Evolutionary conservation across 2,888 invertebrate species (phyloP).

Genomic region (Hypomecis atomaria): DNA sequence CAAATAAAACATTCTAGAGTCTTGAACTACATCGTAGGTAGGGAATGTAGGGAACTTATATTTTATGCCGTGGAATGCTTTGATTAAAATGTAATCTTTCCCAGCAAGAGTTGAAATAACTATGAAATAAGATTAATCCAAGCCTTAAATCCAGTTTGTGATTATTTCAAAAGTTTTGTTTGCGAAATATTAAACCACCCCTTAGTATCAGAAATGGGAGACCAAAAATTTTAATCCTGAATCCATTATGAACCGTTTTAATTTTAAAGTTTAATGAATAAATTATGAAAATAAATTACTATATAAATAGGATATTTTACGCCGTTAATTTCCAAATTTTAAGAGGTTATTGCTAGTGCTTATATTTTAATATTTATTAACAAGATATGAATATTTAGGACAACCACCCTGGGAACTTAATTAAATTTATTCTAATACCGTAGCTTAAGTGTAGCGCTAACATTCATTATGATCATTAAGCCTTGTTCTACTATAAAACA

Average conservation of each 20-base stretch:
- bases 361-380: constrained; percentile 26
- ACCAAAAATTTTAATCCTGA: constrained; percentile 20
- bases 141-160: background rate
- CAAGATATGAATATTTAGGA: constrained; percentile 29
- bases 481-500: constrained; percentile 2
- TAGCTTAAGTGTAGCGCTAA: constrained; percentile 13
- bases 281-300: constrained; percentile 18
- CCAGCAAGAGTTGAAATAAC: too few species aligned
- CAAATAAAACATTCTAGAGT: too few species aligned
- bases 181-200: too few species aligned
- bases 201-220: background rate
- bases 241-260: constrained; percentile 25
- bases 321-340: constrained; percentile 13
- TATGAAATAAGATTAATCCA: too few species aligned
- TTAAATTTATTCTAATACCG: constrained; percentile 28
- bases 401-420: constrained; percentile 18
- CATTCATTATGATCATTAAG: constrained; percentile 11
- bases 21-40: too few species aligned
- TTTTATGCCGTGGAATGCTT: too few species aligned
- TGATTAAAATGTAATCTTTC: too few species aligned
- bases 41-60: too few species aligned
- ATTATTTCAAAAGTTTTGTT: constrained; percentile 1
- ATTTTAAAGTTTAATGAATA: constrained; percentile 19
- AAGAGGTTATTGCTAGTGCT: constrained; percentile 11
- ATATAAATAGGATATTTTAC: constrained; percentile 13